Conservation (phyloP, 2,113 vertebrate genomes). For the Pachyramphus minor region DNA sequence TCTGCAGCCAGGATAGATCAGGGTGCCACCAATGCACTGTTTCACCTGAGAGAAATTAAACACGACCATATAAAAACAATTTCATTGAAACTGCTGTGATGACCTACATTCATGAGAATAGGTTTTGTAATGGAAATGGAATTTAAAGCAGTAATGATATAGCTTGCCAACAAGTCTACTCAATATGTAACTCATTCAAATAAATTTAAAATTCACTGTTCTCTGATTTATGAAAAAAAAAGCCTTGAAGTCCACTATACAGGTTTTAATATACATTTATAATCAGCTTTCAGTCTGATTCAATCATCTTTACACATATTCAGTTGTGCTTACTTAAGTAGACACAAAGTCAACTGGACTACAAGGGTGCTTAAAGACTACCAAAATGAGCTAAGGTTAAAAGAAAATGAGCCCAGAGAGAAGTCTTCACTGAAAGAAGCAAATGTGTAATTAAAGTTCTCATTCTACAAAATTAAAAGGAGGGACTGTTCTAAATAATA, state of each 20-base stretch:
- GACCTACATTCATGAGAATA: neutral
- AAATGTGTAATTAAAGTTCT: conserved; percentile 18
- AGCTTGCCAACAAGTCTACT: neutral
- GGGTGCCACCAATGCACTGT: neutral
- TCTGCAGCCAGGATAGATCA: neutral
- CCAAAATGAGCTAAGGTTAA: neutral
- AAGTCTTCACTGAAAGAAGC: neutral
- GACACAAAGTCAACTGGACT: neutral
- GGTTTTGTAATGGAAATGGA: neutral
- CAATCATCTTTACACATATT: neutral
- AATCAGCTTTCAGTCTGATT: neutral
- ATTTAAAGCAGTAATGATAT: neutral
- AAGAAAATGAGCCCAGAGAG: neutral
- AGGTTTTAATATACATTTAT: neutral
- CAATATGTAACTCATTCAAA: neutral
- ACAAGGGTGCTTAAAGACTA: neutral
- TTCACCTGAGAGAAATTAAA: neutral
- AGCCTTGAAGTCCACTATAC: neutral
- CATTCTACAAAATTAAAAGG: conserved; percentile 6
- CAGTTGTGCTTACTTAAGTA: neutral
- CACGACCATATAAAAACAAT: neutral
- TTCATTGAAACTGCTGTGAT: neutral
- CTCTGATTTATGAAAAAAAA: neutral
- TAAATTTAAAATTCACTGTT: neutral
- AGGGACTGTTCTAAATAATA: conserved; percentile 1